A percentile compares a stretch with the other conserved stretches of the same genome.
phyloP scores from a whole-genome alignment of 1,140 invertebrate genomes.

The Magallana gigas region DNA sequence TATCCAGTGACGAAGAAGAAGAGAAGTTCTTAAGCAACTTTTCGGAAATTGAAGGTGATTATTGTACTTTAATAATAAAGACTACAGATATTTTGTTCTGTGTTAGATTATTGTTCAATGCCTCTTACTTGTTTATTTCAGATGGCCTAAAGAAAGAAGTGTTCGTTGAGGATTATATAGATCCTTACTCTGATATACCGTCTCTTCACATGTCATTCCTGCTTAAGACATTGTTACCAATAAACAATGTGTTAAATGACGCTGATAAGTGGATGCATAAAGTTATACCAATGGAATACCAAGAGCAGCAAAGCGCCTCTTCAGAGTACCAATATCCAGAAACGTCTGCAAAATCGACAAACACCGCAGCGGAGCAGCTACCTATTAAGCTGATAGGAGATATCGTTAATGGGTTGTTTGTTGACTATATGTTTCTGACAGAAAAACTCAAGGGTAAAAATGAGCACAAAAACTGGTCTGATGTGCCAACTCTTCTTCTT shows the following conservation, averaged over 20 bases:
- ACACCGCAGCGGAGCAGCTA: not conserved
- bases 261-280: constrained; percentile 41
- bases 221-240: constrained; percentile 52
- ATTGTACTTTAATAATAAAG: not conserved
- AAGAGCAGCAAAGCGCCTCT: not conserved
- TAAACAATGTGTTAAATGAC: constrained; percentile 20
- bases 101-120: not conserved
- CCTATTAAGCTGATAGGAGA: constrained; percentile 42
- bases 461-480: constrained; percentile 25
- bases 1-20: constrained; percentile 12
- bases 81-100: not conserved
- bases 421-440: constrained; percentile 6
- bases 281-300: constrained; percentile 38
- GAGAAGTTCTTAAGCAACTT: not conserved
- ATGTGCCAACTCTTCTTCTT: constrained; percentile 38
- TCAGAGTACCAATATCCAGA: too few species aligned
- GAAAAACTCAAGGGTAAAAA: not conserved
- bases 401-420: constrained; percentile 47
- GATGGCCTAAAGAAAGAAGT: constrained; percentile 29
- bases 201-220: constrained; percentile 50
- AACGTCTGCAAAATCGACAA: not conserved
- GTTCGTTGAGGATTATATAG: constrained; percentile 56
- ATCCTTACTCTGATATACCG: constrained; percentile 51
- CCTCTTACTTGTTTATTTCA: not conserved
- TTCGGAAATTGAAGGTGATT: not conserved